Evolutionary conservation across 2,113 vertebrate genomes (phyloP).

Genomic region (Girardinichthys multiradiatus): DNA sequence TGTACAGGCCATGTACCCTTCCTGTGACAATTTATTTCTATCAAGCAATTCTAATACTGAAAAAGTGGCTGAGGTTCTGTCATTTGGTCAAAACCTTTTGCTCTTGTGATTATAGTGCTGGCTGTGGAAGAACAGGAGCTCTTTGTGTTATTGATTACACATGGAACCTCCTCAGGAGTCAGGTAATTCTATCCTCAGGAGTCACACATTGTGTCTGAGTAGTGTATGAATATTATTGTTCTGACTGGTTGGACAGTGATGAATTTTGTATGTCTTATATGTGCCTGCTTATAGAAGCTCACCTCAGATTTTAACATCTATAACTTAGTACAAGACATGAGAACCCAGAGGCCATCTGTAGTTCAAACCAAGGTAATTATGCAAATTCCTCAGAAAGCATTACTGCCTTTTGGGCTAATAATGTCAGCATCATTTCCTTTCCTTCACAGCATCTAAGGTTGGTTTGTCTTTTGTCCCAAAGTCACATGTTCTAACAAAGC

Average conservation of each 20-base stretch:
- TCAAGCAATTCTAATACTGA: background rate
- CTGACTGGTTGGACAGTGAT: background rate
- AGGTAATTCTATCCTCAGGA: constrained; percentile 91
- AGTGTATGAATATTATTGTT: background rate
- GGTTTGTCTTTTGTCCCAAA: background rate
- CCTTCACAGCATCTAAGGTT: background rate
- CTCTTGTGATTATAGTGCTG: constrained; percentile 82
- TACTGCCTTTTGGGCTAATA: constrained; percentile 30
- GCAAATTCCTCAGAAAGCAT: constrained; percentile 13
- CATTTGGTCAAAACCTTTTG: background rate
- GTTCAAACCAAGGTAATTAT: constrained; percentile 93
- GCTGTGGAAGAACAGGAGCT: constrained; percentile 94
- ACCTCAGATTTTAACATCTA: constrained; percentile 89
- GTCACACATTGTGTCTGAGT: constrained; percentile 56
- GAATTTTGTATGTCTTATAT: background rate
- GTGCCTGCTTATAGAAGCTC: constrained; percentile 81
- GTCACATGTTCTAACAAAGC: constrained; percentile 24
- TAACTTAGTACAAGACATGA: constrained; percentile 89
- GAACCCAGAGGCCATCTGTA: constrained; percentile 91
- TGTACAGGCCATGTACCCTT: no score
- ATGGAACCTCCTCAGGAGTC: constrained; percentile 89
- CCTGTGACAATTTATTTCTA: background rate
- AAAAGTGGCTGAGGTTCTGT: background rate
- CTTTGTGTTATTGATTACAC: constrained; percentile 94
- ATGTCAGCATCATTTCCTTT: background rate